phyloP scores from a whole-genome alignment of 2,113 vertebrate species.

The Prunella fulvescens region DNA sequence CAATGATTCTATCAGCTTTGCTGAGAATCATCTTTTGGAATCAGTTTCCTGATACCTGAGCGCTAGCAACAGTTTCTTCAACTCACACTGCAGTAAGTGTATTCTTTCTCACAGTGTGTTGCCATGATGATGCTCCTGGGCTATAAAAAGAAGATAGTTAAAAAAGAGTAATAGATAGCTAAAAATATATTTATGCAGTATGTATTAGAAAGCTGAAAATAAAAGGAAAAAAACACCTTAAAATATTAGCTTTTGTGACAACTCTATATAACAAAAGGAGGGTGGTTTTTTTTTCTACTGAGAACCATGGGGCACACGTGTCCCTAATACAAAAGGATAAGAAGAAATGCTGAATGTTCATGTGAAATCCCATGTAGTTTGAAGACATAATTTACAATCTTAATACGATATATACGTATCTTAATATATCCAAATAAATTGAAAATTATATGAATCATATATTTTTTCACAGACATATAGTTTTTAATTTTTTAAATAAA shows the following conservation, averaged over 20 bases:
- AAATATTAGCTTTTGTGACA: not conserved
- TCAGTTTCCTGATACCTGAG: not conserved
- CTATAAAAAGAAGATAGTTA: not conserved
- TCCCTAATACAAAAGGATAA: not conserved
- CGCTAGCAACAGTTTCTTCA: not conserved
- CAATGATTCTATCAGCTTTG: not conserved
- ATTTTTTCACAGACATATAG: not conserved
- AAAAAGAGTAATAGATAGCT: not conserved
- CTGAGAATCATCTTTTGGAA: not conserved
- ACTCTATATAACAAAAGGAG: not conserved
- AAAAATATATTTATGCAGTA: not conserved
- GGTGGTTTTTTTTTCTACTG: not conserved
- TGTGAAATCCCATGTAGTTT: not conserved
- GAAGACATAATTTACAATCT: not conserved
- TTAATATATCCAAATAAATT: not conserved
- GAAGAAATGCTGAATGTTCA: not conserved
- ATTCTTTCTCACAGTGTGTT: not conserved
- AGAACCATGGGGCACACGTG: not conserved
- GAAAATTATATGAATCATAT: not conserved
- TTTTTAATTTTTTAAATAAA: not conserved
- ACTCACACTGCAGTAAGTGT: not conserved
- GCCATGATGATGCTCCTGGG: not conserved
- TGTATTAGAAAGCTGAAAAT: not conserved
- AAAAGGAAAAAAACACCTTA: accelerated
- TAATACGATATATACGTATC: not conserved